phyloP scores from a whole-genome alignment of 2,888 invertebrate species.

The Stictocephala bisonia region DNA sequence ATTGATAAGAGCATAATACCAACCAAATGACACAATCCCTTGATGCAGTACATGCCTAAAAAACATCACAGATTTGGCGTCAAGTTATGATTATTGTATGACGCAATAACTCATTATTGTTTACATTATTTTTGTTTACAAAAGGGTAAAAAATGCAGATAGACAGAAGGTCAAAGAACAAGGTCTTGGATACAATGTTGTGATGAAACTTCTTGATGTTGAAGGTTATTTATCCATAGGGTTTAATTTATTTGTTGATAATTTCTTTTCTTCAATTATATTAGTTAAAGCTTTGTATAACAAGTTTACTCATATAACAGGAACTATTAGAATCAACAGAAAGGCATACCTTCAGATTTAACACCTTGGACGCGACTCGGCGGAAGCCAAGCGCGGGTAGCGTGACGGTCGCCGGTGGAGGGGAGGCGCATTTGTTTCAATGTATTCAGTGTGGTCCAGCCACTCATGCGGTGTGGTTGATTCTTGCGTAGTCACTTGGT shows the following conservation, averaged over 20 bases:
- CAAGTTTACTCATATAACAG: not conserved
- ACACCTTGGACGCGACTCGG: no score
- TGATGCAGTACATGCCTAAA: no score
- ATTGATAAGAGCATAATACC: constrained; percentile 3
- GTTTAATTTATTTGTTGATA: not conserved
- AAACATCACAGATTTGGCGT: no score
- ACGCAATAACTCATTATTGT: not conserved
- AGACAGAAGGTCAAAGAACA: not conserved
- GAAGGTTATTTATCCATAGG: not conserved
- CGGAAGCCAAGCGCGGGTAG: no score
- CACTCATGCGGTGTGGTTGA: no score
- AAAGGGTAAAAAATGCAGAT: not conserved
- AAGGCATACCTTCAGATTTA: not conserved
- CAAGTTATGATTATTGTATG: not conserved
- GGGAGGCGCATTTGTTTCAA: no score
- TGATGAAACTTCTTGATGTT: not conserved
- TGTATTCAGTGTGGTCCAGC: no score
- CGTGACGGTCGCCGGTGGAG: no score
- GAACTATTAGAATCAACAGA: not conserved
- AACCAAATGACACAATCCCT: not conserved
- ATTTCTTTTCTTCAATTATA: not conserved
- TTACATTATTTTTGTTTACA: not conserved
- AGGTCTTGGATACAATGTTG: not conserved
- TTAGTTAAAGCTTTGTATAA: not conserved
- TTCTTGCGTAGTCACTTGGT: no score